Conservation (phyloP, 2,113 vertebrate species). For the Mus pahari region DNA sequence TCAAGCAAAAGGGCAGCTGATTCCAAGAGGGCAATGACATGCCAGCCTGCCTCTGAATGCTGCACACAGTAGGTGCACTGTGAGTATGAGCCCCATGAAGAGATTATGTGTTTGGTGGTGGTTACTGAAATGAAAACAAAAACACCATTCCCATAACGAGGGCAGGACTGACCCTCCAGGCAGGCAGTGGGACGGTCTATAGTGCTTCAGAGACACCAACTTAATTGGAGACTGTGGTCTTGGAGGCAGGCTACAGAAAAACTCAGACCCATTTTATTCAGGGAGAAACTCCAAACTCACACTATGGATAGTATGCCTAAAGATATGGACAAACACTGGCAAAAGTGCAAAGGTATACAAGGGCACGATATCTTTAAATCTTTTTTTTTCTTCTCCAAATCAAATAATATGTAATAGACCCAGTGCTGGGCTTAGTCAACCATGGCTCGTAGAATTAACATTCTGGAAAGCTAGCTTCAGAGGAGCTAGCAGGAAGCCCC, state of each 20-base stretch:
- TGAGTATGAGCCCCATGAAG: background rate
- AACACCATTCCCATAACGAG: background rate
- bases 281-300: conserved; percentile 7
- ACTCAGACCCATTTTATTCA: conserved; percentile 52
- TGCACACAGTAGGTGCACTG: background rate
- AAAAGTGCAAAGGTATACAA: conserved; percentile 64
- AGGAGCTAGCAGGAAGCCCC: conserved; percentile 81
- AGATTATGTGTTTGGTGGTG: background rate
- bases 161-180: conserved; percentile 11
- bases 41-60: background rate
- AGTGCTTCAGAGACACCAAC: background rate
- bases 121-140: background rate
- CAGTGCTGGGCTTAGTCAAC: conserved; percentile 86
- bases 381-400: conserved; percentile 79
- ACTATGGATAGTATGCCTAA: conserved; percentile 54
- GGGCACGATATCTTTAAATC: conserved; percentile 81
- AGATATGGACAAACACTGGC: conserved; percentile 33
- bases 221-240: conserved; percentile 28
- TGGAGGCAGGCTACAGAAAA: conserved; percentile 62
- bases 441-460: conserved; percentile 86
- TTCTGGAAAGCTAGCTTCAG: conserved; percentile 84
- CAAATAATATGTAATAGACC: conserved; percentile 86
- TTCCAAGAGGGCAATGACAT: background rate
- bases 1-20: background rate
- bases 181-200: background rate